Base-by-base conservation (phyloP, 1,140 invertebrate species). In the Hyposmocoma kahamanoa region DNA sequence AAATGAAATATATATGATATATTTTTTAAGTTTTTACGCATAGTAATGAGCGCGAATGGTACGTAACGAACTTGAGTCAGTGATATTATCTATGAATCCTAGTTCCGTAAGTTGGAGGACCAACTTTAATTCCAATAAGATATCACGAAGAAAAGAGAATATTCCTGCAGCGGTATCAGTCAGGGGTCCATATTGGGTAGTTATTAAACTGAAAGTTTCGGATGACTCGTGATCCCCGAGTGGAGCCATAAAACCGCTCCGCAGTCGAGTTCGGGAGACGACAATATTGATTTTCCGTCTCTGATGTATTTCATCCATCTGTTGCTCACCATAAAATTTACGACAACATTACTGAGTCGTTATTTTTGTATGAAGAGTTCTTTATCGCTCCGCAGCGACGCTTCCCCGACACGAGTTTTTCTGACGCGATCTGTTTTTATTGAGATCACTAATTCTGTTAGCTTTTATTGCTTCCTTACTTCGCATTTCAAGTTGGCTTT, bases 251-350 rank as follows among this genome's bases (percentile, higher is more conserved):
- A 76, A 78, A 67, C 53, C 63, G 56, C 57, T n/a, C 52, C 46
- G 52, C 55, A 53, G 56, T 64, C 56, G 56, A 67, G 67, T 79
- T 71, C 62, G 60, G 60, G 64, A 78, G 70, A 74, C 67, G 67
- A 67, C 70, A 67, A 78, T 82, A 84, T 84, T 72, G 77, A 81
- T 84, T 81, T 72, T 53, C 62, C 62, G 41, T 57, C 62, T 57
- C 58, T 62, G 65, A 72, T 73, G 67, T 76, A 73, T 79, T 74
- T 73, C 73, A 72, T 72, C 78, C 80, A 84, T 84, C 80, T 84
- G 80, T 84, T 84, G 76, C 80, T 77, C 62, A 73, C 62, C 70
- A 77, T 82, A 74, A 81, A 82, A 74, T 77, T 84, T 79, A 82
- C 74, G 78, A 76, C 62, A 63, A 54, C 69, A 74, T 82, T 82